phyloP scores from a whole-genome alignment of 2,888 invertebrate genomes.

The Leucophora obtusa region DNA sequence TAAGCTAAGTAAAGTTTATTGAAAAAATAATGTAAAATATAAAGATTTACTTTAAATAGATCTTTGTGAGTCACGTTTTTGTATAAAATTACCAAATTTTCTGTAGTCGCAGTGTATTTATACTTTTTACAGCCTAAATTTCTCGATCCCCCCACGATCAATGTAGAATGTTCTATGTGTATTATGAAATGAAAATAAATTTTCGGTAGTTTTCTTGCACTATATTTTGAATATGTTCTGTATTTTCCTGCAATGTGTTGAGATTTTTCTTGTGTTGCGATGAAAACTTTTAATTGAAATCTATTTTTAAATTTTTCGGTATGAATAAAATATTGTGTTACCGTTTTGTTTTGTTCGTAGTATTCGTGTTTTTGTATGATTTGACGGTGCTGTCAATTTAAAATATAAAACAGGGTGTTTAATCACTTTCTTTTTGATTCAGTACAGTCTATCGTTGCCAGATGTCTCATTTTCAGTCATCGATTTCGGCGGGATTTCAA shows the following conservation, averaged over 20 bases:
- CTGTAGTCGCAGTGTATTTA: slow-evolving; percentile 43
- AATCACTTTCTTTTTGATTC: no score
- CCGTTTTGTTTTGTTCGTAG: slow-evolving; percentile 50
- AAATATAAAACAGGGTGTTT: slow-evolving; percentile 1
- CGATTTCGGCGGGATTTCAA: no score
- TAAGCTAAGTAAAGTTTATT: slow-evolving; percentile 38
- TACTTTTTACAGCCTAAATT: slow-evolving; percentile 69
- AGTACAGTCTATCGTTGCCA: no score
- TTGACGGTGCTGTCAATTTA: slow-evolving; percentile 24
- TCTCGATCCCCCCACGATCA: slow-evolving; percentile 69
- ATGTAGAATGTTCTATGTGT: slow-evolving; percentile 25
- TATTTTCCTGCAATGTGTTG: slow-evolving; percentile 37
- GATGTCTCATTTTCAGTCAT: no score
- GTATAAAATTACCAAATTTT: slow-evolving; percentile 34
- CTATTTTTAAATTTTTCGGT: slow-evolving; percentile 58
- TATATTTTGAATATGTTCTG: slow-evolving; percentile 4
- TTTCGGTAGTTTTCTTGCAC: slow-evolving; percentile 46
- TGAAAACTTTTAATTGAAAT: slow-evolving; percentile 20
- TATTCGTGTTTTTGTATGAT: slow-evolving; percentile 36
- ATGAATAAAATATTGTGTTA: slow-evolving; percentile 31
- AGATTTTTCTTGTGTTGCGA: slow-evolving; percentile 10
- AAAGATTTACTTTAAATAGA: slow-evolving; percentile 15
- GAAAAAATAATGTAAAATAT: slow-evolving; percentile 10
- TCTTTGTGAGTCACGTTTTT: slow-evolving; percentile 68
- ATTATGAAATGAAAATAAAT: slow-evolving; percentile 59